These are phyloP conservation scores for Trachymyrmex cornetzi DNA, from an alignment of 1,140 invertebrate species.

Conservation along the genomic window DNA sequence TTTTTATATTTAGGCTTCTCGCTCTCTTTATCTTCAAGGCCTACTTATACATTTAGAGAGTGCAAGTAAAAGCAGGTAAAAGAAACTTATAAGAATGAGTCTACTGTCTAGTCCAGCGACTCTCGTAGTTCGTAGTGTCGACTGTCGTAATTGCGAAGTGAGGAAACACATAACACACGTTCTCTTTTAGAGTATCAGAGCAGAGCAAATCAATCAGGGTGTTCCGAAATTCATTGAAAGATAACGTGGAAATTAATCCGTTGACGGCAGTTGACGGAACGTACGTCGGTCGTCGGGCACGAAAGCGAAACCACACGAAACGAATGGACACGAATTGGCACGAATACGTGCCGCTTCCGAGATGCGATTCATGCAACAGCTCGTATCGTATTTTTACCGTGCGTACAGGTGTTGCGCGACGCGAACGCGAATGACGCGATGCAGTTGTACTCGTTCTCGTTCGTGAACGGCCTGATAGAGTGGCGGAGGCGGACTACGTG, in stretches of 20 bases:
- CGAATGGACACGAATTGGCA: not conserved
- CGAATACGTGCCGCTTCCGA: not conserved
- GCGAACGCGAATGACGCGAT: not conserved
- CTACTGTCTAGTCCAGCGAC: not conserved
- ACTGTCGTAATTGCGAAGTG: not conserved
- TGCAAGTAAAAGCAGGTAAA: not conserved
- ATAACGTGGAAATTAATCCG: not conserved
- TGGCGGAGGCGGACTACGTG: not conserved
- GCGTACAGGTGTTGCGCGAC: not conserved
- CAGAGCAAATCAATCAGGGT: not conserved
- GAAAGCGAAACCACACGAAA: too few relatives aligned
- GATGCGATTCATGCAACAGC: not conserved
- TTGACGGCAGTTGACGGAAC: not conserved
- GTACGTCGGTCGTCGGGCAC: not conserved
- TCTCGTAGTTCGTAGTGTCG: not conserved
- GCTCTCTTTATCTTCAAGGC: not conserved
- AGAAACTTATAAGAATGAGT: too few relatives aligned
- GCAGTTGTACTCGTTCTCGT: not conserved
- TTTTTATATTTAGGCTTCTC: not conserved
- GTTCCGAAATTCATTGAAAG: not conserved
- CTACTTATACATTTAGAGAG: not conserved
- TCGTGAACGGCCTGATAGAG: not conserved
- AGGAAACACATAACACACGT: not conserved
- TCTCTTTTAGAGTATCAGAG: not conserved
- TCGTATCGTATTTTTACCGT: slow-evolving; percentile 7